Percentiles rank a stretch among this genome's conserved stretches.
Evolutionary conservation across 2,797 vertebrate species (phyloP).

Genomic region (Cynodonichthys magdalenae): DNA sequence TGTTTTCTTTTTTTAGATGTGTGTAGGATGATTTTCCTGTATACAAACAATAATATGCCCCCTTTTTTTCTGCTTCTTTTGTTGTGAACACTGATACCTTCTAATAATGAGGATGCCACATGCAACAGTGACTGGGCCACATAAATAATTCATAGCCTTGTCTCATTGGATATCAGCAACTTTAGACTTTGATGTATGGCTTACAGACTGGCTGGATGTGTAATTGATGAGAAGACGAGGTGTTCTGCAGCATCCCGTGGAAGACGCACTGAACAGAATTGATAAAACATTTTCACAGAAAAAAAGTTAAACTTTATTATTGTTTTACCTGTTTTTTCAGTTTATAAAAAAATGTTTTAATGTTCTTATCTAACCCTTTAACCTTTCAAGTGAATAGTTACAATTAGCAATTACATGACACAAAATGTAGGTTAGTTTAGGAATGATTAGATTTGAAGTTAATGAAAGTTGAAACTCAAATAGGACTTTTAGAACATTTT

Average conservation of each 20-base stretch:
- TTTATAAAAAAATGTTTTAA: not conserved
- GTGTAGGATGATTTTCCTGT: not conserved
- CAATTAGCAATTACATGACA: not conserved
- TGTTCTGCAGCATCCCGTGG: conserved; percentile 49
- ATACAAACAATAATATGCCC: conserved; percentile 6
- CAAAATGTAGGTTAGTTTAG: conserved; percentile 11
- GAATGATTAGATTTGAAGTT: not conserved
- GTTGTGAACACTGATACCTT: conserved; percentile 54
- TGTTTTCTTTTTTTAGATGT: not conserved
- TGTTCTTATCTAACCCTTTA: not conserved
- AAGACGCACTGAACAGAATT: conserved; percentile 50
- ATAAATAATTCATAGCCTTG: conserved; percentile 78
- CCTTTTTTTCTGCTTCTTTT: conserved; percentile 43
- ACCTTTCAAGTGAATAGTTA: not conserved
- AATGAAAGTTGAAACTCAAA: conserved; percentile 14
- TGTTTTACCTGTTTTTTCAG: not conserved
- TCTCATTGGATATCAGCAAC: conserved; percentile 81
- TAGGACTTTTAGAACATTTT: conserved; percentile 24
- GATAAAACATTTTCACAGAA: conserved; percentile 44
- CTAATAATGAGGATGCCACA: conserved; percentile 69
- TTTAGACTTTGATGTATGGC: conserved; percentile 76
- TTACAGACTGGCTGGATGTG: conserved; percentile 71
- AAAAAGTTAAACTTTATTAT: not conserved
- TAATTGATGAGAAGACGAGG: conserved; percentile 79
- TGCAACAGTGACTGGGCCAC: conserved; percentile 61